phyloP scores from a whole-genome alignment of 1,140 invertebrate genomes.

The Drosophila persimilis region DNA sequence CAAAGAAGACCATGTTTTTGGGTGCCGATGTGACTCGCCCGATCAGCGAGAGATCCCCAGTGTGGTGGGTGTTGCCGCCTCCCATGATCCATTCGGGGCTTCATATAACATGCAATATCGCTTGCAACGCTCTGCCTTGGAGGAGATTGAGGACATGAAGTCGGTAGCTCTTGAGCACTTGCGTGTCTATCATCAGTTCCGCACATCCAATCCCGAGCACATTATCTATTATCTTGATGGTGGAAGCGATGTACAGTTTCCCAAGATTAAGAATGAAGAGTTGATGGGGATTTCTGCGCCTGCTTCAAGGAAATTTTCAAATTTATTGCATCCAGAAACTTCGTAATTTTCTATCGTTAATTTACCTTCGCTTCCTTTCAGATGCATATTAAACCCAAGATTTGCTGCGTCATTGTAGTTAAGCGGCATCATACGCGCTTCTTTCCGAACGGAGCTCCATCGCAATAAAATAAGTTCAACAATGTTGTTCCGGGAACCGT shows the following conservation, averaged over 20 bases:
- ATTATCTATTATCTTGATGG: slow-evolving; percentile 93
- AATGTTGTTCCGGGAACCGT: slow-evolving; percentile 92
- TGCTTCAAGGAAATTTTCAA: slow-evolving; percentile 46
- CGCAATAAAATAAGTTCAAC: slow-evolving; percentile 83
- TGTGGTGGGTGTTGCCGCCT: no score
- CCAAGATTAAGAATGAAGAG: slow-evolving; percentile 84
- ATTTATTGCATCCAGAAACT: not conserved
- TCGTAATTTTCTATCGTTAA: not conserved
- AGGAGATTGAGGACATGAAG: no score
- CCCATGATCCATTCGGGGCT: no score
- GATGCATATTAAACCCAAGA: slow-evolving; percentile 83
- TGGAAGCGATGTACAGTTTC: slow-evolving; percentile 94
- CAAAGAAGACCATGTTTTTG: not conserved
- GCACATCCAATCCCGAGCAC: slow-evolving; percentile 84
- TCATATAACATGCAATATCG: no score
- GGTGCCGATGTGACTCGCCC: no score
- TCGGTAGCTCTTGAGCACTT: no score
- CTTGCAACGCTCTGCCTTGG: no score
- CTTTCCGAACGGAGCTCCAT: slow-evolving; percentile 83
- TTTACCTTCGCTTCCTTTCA: slow-evolving; percentile 6
- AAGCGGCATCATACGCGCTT: slow-evolving; percentile 85
- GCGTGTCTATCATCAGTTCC: slow-evolving; percentile 46
- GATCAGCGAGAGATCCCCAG: no score
- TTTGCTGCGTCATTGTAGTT: slow-evolving; percentile 94
- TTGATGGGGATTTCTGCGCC: slow-evolving; percentile 50